Conservation (phyloP, 2,113 vertebrate genomes). For the Astur gentilis region DNA sequence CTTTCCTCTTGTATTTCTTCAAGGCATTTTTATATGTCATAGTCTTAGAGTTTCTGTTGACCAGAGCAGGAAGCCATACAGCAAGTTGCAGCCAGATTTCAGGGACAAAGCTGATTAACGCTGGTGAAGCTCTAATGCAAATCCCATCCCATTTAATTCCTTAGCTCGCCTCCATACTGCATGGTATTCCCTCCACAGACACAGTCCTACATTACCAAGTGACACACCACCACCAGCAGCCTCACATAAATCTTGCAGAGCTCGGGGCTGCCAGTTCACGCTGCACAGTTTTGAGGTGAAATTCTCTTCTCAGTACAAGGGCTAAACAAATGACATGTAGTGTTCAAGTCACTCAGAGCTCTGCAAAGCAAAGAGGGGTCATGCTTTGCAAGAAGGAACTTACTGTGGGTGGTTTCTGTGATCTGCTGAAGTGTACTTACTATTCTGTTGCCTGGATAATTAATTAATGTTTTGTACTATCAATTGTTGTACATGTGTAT, state of each 20-base stretch:
- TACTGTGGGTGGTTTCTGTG: background rate
- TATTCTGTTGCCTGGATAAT: background rate
- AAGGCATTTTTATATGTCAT: slow-evolving; percentile 29
- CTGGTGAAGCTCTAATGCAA: slow-evolving; percentile 53
- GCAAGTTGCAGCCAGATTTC: slow-evolving; percentile 66
- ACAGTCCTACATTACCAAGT: background rate
- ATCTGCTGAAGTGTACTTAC: background rate
- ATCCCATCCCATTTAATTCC: slow-evolving; percentile 53
- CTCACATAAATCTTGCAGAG: background rate
- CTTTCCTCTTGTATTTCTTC: slow-evolving; percentile 52
- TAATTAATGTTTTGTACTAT: background rate
- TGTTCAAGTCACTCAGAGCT: background rate
- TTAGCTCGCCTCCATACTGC: slow-evolving; percentile 1
- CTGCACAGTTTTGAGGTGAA: background rate
- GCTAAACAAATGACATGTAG: accelerated
- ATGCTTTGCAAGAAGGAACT: background rate
- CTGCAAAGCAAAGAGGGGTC: background rate
- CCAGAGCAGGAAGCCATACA: slow-evolving; percentile 61
- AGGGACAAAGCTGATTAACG: slow-evolving; percentile 64
- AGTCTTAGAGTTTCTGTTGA: slow-evolving; percentile 46
- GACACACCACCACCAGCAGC: background rate
- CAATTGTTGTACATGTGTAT: accelerated
- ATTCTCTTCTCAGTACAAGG: background rate
- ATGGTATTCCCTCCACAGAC: background rate
- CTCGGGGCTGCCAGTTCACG: background rate